Conservation (phyloP, 2,797 vertebrate species). For the Mormyrops boulengeri region DNA sequence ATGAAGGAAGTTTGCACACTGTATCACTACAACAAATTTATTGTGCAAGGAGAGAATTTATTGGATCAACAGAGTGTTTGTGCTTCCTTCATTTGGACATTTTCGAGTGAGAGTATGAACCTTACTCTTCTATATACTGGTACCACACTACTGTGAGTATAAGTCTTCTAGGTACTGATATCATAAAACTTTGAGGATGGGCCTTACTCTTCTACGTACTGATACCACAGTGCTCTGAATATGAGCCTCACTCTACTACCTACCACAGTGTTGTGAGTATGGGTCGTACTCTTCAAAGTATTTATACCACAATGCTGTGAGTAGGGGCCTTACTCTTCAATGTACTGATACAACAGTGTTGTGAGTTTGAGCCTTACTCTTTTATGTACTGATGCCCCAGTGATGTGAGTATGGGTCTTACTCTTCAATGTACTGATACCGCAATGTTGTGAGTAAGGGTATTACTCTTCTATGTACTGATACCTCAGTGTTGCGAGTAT, state of each 20-base stretch:
- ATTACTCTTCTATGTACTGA: no score
- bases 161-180: background rate
- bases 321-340: background rate
- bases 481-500: no score
- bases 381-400: no score
- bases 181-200: background rate
- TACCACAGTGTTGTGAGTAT: background rate
- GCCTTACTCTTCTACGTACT: background rate
- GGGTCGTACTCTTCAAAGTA: background rate
- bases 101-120: background rate
- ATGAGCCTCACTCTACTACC: background rate
- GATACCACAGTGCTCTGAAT: background rate
- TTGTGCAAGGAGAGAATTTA: background rate
- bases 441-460: no score
- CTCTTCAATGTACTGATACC: no score
- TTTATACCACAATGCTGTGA: background rate
- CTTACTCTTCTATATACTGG: background rate
- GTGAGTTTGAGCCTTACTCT: no score
- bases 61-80: background rate
- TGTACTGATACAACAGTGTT: background rate
- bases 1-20: background rate
- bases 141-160: background rate
- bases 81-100: background rate
- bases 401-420: no score
- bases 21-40: background rate